A percentile compares a stretch with the other conserved stretches of the same genome.
These are phyloP conservation scores for Corynorhinus townsendii DNA, from an alignment of 2,113 vertebrate species.

Conservation along the genomic window DNA sequence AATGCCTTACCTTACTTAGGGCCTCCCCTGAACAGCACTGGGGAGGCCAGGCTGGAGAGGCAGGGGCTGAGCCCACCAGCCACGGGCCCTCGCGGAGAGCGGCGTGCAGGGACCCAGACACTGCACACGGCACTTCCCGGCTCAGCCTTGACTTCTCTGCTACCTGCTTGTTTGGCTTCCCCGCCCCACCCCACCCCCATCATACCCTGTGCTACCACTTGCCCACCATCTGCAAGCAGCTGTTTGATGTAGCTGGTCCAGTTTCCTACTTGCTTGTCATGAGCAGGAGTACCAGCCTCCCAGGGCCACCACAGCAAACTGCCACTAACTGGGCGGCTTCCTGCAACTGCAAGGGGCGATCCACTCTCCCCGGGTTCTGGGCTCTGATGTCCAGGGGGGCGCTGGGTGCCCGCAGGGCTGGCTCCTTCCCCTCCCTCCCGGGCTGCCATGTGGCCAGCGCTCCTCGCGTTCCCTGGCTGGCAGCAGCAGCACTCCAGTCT, in stretches of 20 bases:
- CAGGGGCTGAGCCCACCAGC: neutral
- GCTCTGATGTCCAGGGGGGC: neutral
- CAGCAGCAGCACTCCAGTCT: neutral
- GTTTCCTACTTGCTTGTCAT: neutral
- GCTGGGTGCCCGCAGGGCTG: neutral
- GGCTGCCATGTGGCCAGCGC: neutral
- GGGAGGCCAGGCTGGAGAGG: neutral
- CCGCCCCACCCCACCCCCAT: no score
- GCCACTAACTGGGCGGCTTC: neutral
- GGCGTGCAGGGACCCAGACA: neutral
- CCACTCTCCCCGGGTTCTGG: neutral
- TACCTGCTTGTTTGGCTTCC: neutral
- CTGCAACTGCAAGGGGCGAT: neutral
- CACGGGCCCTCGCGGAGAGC: no score
- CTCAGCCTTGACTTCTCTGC: neutral
- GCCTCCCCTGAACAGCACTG: neutral
- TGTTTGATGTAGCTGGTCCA: neutral
- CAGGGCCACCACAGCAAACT: neutral
- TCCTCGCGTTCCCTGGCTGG: neutral
- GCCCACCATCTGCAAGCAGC: neutral
- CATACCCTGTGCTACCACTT: neutral
- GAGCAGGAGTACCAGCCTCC: neutral
- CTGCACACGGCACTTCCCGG: neutral
- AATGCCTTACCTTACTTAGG: fast-evolving
- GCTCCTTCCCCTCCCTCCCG: neutral